Base-by-base conservation (phyloP, 2,797 vertebrate species). In the Halcyon leucocephala region DNA sequence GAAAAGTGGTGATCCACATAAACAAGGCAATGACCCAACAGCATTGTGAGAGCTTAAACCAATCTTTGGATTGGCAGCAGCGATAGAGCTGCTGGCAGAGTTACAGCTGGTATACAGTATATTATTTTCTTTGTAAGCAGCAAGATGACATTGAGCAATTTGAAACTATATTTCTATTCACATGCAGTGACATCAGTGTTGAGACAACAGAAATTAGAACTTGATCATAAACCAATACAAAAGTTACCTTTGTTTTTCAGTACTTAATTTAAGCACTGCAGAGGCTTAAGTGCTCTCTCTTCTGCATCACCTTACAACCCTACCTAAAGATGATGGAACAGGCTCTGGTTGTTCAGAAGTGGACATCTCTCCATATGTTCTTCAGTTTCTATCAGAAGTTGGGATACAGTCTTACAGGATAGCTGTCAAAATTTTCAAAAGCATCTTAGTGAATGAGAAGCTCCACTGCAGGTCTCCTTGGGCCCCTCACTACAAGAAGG, bases 31-130 rank as follows among this genome's bases (percentile, higher is more conserved):
- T 10, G 16, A 41, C 18, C 20, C 42, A 54, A 29, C 9, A 85
- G 52, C 31, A 16, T 29, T 1, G 0, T 0, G 0, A 66, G 22
- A 12, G 8, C 31, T 35, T 33, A 22, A 41, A 52, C 6, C 33
- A 48, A 22, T 10, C 24, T 52, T 28, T 0, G 0, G 6, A 29
- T 26, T 4, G 11, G 41, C 35, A 82, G 46, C 31, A 72, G n/a
- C 1, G 7, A 35, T 0, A 6, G 4, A 31, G 15, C 8, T 37
- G 24, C 44, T 20, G 28, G 37, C 58, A 55, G 42, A 82, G 26
- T 0, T 61, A 12, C n/a, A 46, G 29, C 12, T 39, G 28, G 9
- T 16, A 29, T 10, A 14, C 33, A 29, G 24, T 0, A n/a, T 3
- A 6, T 6, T 5, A 16, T 16, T 12, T 14, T 19, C 44, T 69